Conservation (phyloP, 1,140 invertebrate species). For the Agrypnia vestita region DNA sequence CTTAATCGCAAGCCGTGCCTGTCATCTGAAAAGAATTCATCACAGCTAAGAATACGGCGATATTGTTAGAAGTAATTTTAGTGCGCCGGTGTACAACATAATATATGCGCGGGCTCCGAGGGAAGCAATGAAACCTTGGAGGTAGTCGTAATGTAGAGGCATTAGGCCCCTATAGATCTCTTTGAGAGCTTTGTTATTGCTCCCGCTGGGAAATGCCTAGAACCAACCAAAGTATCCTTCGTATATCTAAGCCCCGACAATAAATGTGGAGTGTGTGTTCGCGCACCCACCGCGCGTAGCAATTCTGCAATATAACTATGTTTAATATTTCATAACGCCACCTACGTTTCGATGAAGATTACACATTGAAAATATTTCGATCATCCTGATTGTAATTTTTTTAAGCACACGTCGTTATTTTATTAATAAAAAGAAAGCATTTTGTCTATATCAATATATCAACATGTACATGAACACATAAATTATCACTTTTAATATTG, state of each 20-base stretch:
- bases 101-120: conserved; percentile 45
- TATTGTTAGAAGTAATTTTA: conserved; percentile 34
- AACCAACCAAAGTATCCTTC: conserved; percentile 29
- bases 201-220: conserved; percentile 46
- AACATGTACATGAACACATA: no score
- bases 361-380: conserved; percentile 6
- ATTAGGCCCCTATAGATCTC: conserved; percentile 51
- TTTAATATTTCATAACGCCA: conserved; percentile 12
- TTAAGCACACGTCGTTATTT: no score
- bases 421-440: no score
- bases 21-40: no score
- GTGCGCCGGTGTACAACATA: conserved; percentile 23
- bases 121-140: conserved; percentile 51
- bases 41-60: conserved; percentile 4
- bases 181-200: conserved; percentile 53
- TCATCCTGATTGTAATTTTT: not conserved
- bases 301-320: conserved; percentile 17
- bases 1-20: no score
- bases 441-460: no score
- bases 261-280: conserved; percentile 19
- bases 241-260: conserved; percentile 35
- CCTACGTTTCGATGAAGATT: conserved; percentile 19
- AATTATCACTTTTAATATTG: no score
- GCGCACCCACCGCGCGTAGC: not conserved
- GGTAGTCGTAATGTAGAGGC: conserved; percentile 51